Conservation (phyloP, 2,113 vertebrate genomes). For the Opisthocomus hoazin region DNA sequence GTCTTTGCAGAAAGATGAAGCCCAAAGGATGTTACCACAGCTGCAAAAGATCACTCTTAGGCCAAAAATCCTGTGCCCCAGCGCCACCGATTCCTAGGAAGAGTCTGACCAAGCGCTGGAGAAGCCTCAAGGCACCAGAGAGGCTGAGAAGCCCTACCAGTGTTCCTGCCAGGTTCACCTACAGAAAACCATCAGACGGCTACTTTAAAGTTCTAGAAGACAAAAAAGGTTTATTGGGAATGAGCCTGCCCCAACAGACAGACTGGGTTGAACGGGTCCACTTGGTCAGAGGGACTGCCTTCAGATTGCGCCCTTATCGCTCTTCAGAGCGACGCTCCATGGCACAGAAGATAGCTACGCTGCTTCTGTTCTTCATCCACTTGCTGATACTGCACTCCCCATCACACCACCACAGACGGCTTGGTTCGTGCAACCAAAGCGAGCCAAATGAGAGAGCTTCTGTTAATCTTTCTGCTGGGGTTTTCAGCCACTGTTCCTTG, state of each 20-base stretch:
- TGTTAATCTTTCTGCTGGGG: not conserved
- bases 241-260: not conserved
- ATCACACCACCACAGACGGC: accelerated
- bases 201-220: not conserved
- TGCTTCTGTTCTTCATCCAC: not conserved
- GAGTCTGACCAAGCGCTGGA: not conserved
- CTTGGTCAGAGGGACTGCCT: not conserved
- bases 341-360: not conserved
- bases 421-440: not conserved
- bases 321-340: accelerated
- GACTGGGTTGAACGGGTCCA: not conserved
- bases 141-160: not conserved
- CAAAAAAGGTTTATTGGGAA: not conserved
- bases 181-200: not conserved
- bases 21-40: not conserved
- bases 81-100: not conserved
- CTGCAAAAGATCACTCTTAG: not conserved
- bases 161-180: not conserved
- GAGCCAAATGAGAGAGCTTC: not conserved
- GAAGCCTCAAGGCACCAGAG: not conserved
- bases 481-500: not conserved
- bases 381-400: not conserved
- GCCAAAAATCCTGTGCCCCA: not conserved
- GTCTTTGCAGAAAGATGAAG: not conserved
- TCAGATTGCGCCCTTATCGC: accelerated